phyloP scores from a whole-genome alignment of 2,113 vertebrate species.

The Eclectus roratus region DNA sequence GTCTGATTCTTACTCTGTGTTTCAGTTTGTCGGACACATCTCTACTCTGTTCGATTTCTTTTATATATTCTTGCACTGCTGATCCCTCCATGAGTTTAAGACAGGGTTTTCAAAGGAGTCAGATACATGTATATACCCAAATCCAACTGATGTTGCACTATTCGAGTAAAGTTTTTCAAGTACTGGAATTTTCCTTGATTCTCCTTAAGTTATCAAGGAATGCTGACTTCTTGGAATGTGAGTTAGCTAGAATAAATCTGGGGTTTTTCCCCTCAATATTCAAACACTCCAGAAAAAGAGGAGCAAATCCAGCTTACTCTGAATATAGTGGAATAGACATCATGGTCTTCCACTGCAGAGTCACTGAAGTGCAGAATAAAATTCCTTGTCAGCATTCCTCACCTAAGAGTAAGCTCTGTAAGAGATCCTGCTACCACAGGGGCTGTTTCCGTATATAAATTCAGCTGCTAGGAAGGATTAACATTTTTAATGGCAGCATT shows the following conservation, averaged over 20 bases:
- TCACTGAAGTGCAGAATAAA: not conserved
- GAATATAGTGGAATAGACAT: not conserved
- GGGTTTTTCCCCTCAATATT: not conserved
- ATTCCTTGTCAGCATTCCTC: conserved; percentile 4
- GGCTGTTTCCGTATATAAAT: conserved; percentile 44
- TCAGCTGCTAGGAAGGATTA: conserved; percentile 51
- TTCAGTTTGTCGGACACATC: not conserved
- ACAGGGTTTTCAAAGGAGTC: not conserved
- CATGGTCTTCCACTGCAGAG: not conserved
- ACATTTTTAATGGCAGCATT: conserved; percentile 8
- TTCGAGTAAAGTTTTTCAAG: not conserved
- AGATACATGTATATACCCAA: not conserved
- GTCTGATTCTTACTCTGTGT: not conserved
- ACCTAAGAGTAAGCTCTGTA: not conserved
- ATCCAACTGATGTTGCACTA: not conserved
- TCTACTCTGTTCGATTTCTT: not conserved
- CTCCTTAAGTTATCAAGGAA: not conserved
- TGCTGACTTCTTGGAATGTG: not conserved
- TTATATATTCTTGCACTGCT: not conserved
- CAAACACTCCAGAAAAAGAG: not conserved
- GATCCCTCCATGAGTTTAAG: not conserved
- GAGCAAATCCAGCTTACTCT: not conserved
- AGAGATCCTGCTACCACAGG: not conserved
- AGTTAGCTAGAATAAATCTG: not conserved
- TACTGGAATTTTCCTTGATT: not conserved